These are phyloP conservation scores for Steinernema scapterisci DNA, from an alignment of 2,888 invertebrate genomes.

Conservation along the genomic window DNA sequence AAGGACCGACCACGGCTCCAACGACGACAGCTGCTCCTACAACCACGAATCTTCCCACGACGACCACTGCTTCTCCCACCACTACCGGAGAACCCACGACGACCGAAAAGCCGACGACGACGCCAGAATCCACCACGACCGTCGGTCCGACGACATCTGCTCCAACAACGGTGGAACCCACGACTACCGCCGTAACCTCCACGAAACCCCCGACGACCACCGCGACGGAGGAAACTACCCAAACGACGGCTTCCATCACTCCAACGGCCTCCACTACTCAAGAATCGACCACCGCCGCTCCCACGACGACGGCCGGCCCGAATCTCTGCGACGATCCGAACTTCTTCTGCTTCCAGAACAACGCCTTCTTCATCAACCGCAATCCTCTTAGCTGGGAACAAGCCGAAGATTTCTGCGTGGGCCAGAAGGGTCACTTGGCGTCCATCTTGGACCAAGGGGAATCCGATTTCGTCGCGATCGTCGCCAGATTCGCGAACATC, in stretches of 20 bases:
- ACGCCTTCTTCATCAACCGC: constrained; percentile 5
- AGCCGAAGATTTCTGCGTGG: background rate
- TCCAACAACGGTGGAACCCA: background rate
- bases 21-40: too few relatives aligned
- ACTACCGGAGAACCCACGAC: background rate
- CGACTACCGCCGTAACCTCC: background rate
- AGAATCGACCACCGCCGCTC: background rate
- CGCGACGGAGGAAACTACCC: background rate
- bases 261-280: background rate
- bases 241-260: background rate
- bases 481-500: background rate
- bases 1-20: background rate
- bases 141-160: background rate
- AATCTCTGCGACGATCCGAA: background rate
- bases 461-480: background rate
- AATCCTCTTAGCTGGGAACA: background rate
- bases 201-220: background rate
- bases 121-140: background rate
- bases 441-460: background rate
- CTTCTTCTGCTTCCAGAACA: background rate
- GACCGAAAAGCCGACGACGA: background rate
- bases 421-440: background rate
- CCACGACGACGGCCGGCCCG: background rate
- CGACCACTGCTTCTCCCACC: background rate
- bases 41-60: too few relatives aligned